Evolutionary conservation across 1,140 invertebrate genomes (phyloP).

Genomic region (Drosophila nigrodunni): DNA sequence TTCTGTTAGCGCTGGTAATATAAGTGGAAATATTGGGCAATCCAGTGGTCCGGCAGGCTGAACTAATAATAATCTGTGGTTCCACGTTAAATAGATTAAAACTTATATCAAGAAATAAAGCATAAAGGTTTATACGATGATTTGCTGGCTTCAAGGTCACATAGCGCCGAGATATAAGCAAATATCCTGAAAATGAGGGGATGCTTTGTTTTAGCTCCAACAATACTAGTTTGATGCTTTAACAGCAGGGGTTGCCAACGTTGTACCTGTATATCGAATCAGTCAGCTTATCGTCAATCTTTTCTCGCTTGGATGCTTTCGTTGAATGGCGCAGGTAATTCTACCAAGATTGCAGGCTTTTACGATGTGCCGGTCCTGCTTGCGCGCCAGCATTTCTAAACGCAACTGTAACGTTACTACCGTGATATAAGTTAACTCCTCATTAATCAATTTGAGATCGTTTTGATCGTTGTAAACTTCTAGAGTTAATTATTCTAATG

Average conservation of each 20-base stretch:
- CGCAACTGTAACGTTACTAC: conserved; percentile 57
- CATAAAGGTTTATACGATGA: too few species aligned
- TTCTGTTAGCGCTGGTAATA: not conserved
- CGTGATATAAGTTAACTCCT: too few species aligned
- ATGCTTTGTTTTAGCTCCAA: conserved; percentile 94
- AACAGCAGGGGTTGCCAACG: conserved; percentile 89
- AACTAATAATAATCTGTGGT: conserved; percentile 82
- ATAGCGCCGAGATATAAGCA: conserved; percentile 96
- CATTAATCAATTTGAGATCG: too few species aligned
- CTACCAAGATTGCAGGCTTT: conserved; percentile 25
- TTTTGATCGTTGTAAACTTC: too few species aligned
- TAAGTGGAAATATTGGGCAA: not conserved
- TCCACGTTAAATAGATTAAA: conserved; percentile 87
- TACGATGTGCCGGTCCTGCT: conserved; percentile 51
- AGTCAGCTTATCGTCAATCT: conserved; percentile 76
- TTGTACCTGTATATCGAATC: conserved; percentile 87
- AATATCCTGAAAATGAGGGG: conserved; percentile 93
- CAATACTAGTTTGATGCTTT: conserved; percentile 88
- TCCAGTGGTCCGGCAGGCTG: conserved; percentile 42
- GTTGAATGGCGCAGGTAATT: conserved; percentile 72
- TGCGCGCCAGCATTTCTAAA: conserved; percentile 61
- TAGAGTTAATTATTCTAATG: too few species aligned
- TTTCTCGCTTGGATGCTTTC: conserved; percentile 80
- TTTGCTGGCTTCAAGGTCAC: too few species aligned
- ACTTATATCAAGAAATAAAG: conserved; percentile 94